Evolutionary conservation across 2,113 vertebrate genomes (phyloP), one percentile per base, ranked within the genome.

Genomic region (Sula dactylatra): DNA sequence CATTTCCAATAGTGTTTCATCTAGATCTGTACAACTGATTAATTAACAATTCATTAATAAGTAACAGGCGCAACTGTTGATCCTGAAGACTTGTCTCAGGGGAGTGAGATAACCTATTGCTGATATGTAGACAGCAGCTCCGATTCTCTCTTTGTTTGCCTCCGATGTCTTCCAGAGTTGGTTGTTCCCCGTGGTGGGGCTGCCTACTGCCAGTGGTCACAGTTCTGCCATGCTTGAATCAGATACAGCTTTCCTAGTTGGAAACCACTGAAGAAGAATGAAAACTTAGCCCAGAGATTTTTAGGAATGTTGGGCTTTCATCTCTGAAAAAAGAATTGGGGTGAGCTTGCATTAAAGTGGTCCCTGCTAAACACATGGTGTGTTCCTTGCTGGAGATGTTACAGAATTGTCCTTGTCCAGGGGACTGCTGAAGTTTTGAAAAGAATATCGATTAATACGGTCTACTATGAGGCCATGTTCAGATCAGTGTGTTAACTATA

Each of bases 71-170:
- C 44, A 54, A 17, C n/a, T 64, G 40, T 42, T 52, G 55, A 49
- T 86, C 34, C 72, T 91, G 40, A 61, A 84, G 47, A 12, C 40
- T 83, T 61, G 13, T 71, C 27, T 93, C 24, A 19, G 56, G 47
- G 56, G 36, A 36, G 11, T 36, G 47, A 24, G 61, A 32, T 31
- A 78, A 40, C 10, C 12, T 55, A 1, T 58, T 78, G 59, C 25
- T 40, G 17, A 49, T 42, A 38, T 0, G 0, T 52, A n/a, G 58
- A 12, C 80, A 47, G 42, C 69, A 67, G 22, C 56, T 79, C 6
- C 52, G 49, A 14, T 42, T 72, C 49, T 61, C 40, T 81, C 40
- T 2, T n/a, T 40, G 14, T 50, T 92, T 59, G 10, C 11, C 49
- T 55, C 50, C 26, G 13, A n/a, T n/a, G 22, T 56, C n/a, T 71